Base-by-base conservation (phyloP, 1,140 invertebrate genomes). In the Idris sp. region DNA sequence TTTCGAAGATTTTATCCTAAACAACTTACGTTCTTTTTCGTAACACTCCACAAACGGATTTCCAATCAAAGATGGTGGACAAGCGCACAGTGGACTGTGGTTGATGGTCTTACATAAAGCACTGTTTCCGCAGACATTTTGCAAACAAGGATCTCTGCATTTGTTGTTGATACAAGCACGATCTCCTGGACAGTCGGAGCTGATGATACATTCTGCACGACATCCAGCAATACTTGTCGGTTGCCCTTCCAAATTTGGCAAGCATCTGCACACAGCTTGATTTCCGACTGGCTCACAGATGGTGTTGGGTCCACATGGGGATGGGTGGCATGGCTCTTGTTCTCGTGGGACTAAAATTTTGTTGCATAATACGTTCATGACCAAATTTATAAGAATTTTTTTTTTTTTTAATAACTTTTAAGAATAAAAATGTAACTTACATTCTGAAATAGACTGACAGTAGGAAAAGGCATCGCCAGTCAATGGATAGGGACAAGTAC, bases 41-140 rank as follows among this genome's bases (percentile, higher is more conserved):
- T 84, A 89, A 74, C 93, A 94, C 74, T 91, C 89, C 1, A 89
- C 84, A 83, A 94, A 95, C 26, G 94, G 93, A 91, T 95, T 93
- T 36, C 94, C 94, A 15, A 91, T 89, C 13, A 90, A 88, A 0
- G 91, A 89, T 41, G 89, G 81, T 26, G 92, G 91, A 80, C 95
- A 96, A 8, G 90, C 92, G 77, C 94, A 96, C 2, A 95, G 90
- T 1, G 94, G 93, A 71, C 92, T 93, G 78, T 96, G 95, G 80
- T 94, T 94, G 74, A 93, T 91, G 0, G 92, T 91, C 46, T 91
- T 87, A 75, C 94, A 93, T 62, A 90, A 74, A 6, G 92, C 93
- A 18, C 86, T 88, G 75, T 89, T 90, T 5, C 92, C 93, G 79
- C 93, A 95, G 1, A 91, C 89, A 15, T 92, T 92, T 13, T 84